Evolutionary conservation across 2,797 vertebrate species (phyloP), one percentile per base, ranked within the genome.

Genomic region (Phoxinus dragarum): DNA sequence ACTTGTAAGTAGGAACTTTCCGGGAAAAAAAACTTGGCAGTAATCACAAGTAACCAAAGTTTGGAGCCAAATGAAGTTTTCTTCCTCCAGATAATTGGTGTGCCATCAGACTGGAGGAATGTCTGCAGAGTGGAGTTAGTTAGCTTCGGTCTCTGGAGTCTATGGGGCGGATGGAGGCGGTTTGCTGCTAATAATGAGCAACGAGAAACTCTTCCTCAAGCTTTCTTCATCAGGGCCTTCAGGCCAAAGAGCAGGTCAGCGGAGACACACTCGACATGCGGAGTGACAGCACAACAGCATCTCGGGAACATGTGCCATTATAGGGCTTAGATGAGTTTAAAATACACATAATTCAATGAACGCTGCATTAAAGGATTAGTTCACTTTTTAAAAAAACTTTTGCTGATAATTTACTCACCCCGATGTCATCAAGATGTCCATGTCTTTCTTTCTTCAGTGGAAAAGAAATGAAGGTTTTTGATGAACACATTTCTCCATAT

Each of bases 101-200:
- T 31, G 31, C 36, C 34, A 71, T 79, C 67, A 54, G 78, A 86
- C 80, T 52, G 66, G 40, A 72, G 59, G 49, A 66, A 44, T 67
- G 68, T 40, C 77, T 67, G 68, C 77, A 67, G 80, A 82, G 38
- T 38, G 16, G 36, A 49, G 80, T 73, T 82, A 75, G 71, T 49
- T 80, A 78, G 42, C 86, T 47, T 54, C 80, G 54, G 14, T 76
- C 81, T 69, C 76, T 21, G 34, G 31, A 76, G 69, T 54, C 81
- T 66, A 59, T 71, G 59, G 73, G 85, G 82, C 7, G 79, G 77
- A 69, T 69, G 80, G 82, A 81, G 83, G 75, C 83, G 59, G 68
- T 73, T 87, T 69, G 74, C 68, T 52, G 40, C 27, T 82, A 71
- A 87, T 87, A 89, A 87, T 84, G 78, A 86, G 78, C 78, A 59